These are phyloP conservation scores for Baccha elongata DNA, from an alignment of 2,888 invertebrate species.

Conservation along the genomic window DNA sequence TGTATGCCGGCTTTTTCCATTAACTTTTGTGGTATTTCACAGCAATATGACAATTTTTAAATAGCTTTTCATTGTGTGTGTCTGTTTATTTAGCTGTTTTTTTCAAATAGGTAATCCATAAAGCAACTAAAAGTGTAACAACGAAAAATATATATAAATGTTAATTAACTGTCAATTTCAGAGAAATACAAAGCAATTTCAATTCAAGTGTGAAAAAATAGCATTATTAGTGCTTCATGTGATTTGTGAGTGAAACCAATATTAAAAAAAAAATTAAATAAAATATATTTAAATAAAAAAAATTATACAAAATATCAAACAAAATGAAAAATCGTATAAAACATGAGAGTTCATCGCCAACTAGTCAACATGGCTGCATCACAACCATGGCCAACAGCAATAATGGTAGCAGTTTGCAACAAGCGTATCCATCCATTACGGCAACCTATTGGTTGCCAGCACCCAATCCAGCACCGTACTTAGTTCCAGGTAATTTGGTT, in stretches of 20 bases:
- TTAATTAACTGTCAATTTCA: slow-evolving; percentile 62
- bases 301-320: slow-evolving; percentile 30
- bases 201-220: slow-evolving; percentile 4
- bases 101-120: slow-evolving; percentile 15
- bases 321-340: slow-evolving; percentile 77
- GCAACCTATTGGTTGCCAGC: slow-evolving; percentile 93
- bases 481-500: slow-evolving; percentile 89
- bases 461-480: slow-evolving; percentile 90
- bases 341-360: slow-evolving; percentile 68
- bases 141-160: slow-evolving; percentile 33
- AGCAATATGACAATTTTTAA: not conserved
- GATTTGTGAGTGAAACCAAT: slow-evolving; percentile 27
- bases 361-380: slow-evolving; percentile 76
- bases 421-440: slow-evolving; percentile 89
- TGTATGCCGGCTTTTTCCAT: slow-evolving; percentile 6
- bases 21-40: not conserved
- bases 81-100: slow-evolving; percentile 35
- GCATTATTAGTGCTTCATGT: slow-evolving; percentile 21
- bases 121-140: slow-evolving; percentile 64
- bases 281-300: slow-evolving; percentile 2
- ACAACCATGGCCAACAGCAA: slow-evolving; percentile 69
- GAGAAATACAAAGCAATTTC: not conserved
- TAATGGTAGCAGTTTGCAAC: slow-evolving; percentile 37
- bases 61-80: slow-evolving; percentile 9
- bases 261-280: not conserved